These are phyloP conservation scores for Rhorus exstirpatorius DNA, from an alignment of 2,888 invertebrate genomes.

Conservation along the genomic window DNA sequence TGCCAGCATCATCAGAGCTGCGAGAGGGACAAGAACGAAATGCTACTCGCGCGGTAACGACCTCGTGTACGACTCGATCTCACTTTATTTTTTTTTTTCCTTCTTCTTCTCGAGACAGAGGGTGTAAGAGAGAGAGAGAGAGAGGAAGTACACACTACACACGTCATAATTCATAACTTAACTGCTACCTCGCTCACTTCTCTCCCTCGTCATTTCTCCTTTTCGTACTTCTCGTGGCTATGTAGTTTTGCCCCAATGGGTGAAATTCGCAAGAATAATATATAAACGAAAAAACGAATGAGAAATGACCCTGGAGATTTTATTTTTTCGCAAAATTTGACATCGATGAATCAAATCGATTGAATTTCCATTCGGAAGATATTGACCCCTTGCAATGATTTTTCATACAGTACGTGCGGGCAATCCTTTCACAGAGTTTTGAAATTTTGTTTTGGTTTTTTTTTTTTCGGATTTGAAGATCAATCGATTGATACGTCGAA, in stretches of 20 bases:
- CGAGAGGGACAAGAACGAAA: constrained; percentile 60
- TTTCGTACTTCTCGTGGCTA: constrained; percentile 68
- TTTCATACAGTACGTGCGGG: no score
- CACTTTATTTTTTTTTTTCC: constrained; percentile 30
- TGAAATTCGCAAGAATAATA: no score
- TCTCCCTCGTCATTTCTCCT: constrained; percentile 69
- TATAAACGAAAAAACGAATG: no score
- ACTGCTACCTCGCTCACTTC: constrained; percentile 79
- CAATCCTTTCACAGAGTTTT: no score
- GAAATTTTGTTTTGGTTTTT: no score
- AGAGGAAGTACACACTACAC: constrained; percentile 66
- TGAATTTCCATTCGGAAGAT: no score
- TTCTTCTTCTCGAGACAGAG: constrained; percentile 46
- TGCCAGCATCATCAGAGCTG: constrained; percentile 67
- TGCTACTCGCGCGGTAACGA: constrained; percentile 78
- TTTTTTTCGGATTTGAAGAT: not conserved
- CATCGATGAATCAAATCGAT: no score
- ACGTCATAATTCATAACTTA: constrained; percentile 85
- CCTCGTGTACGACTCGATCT: constrained; percentile 80
- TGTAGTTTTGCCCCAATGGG: not conserved
- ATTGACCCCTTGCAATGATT: no score
- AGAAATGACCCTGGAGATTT: no score
- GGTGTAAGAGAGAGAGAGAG: constrained; percentile 14
- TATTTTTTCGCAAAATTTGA: no score
- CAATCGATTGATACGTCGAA: not conserved